Evolutionary conservation across 2,797 vertebrate genomes (phyloP).

Genomic region (Aplochiton taeniatus): DNA sequence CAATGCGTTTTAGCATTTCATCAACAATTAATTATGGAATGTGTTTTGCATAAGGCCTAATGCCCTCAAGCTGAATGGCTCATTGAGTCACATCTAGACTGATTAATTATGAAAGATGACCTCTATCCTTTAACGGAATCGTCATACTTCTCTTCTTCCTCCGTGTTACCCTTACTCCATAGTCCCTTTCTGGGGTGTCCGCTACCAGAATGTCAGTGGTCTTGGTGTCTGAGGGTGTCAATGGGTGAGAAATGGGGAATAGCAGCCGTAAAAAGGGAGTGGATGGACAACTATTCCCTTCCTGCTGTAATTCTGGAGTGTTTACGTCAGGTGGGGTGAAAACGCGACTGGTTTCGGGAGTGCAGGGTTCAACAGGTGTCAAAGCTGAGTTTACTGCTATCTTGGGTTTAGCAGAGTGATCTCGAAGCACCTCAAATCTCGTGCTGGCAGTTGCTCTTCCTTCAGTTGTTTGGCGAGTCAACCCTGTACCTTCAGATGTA

Average conservation of each 20-base stretch:
- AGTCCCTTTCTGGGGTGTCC: conserved; percentile 87
- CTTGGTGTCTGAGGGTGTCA: conserved; percentile 41
- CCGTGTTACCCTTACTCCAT: conserved; percentile 89
- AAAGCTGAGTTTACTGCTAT: conserved; percentile 23
- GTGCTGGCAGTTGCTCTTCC: conserved; percentile 9
- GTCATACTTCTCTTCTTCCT: conserved; percentile 77
- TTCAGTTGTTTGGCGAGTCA: no score
- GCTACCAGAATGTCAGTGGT: conserved; percentile 70
- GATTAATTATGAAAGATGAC: conserved; percentile 75
- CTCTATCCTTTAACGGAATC: conserved; percentile 72
- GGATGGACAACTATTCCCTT: conserved; percentile 10
- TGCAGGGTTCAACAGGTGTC: conserved; percentile 21
- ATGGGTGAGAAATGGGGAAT: conserved; percentile 35
- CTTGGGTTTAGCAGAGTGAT: conserved; percentile 15
- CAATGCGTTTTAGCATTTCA: no score
- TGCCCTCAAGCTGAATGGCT: no score
- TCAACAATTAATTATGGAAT: no score
- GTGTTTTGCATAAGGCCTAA: no score
- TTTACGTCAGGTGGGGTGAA: conserved; percentile 57
- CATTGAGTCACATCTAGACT: conserved; percentile 31
- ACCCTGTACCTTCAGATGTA: conserved; percentile 13
- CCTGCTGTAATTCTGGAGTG: conserved; percentile 57
- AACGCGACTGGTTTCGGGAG: conserved; percentile 25
- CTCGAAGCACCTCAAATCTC: conserved; percentile 15
- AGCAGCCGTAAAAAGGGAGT: conserved; percentile 31